These are phyloP conservation scores for Trichonephila clavipes DNA, from an alignment of 1,140 invertebrate genomes.

Conservation along the genomic window DNA sequence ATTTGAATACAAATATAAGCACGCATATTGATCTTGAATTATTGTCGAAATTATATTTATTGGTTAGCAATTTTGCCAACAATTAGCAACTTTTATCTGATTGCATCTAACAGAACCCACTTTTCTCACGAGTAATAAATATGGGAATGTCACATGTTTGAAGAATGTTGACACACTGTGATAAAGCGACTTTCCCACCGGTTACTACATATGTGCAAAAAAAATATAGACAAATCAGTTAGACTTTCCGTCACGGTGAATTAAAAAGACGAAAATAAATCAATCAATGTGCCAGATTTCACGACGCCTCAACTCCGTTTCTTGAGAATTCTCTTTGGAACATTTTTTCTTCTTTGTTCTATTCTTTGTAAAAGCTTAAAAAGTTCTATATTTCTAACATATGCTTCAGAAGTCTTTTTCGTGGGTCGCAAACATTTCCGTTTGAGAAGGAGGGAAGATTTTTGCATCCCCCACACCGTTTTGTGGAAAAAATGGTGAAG, in stretches of 20 bases:
- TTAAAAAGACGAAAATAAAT: background rate
- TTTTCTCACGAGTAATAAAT: background rate
- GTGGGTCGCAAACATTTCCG: background rate
- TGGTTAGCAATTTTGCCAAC: too few relatives aligned
- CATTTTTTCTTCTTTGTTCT: background rate
- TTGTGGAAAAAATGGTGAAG: background rate
- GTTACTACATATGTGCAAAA: background rate
- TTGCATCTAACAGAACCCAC: background rate
- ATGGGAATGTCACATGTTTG: background rate
- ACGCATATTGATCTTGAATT: too few relatives aligned
- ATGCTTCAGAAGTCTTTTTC: background rate
- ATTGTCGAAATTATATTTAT: too few relatives aligned
- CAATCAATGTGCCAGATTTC: conserved; percentile 33
- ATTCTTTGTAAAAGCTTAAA: background rate
- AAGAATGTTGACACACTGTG: background rate
- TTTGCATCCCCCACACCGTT: background rate
- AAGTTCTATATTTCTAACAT: conserved; percentile 14
- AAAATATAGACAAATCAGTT: background rate
- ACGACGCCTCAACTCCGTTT: background rate
- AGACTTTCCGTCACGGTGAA: background rate
- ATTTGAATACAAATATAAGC: too few relatives aligned
- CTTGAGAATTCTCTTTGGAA: background rate
- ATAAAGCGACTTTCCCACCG: background rate
- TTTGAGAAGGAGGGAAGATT: background rate
- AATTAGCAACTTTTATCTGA: background rate